A percentile compares a stretch with the other conserved stretches of the same genome.
phyloP scores from a whole-genome alignment of 2,797 vertebrate species.

The Simalia tracyae region DNA sequence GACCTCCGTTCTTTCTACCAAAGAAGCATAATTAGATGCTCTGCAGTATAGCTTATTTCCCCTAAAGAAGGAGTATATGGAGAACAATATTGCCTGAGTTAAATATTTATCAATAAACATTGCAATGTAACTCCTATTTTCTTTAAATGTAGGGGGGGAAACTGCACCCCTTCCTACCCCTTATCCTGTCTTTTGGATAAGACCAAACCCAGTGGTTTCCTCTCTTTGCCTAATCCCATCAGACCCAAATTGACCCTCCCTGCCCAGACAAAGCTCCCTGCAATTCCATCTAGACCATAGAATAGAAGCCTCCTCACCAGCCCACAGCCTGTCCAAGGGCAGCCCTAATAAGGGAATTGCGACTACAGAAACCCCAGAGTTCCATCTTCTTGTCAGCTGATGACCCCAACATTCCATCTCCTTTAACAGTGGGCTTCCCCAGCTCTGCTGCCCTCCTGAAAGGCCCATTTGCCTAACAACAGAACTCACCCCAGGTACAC shows the following conservation, averaged over 20 bases:
- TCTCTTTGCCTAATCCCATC: background rate
- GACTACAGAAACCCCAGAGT: background rate
- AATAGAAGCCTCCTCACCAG: background rate
- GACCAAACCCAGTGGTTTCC: background rate
- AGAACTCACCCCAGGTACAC: too few species aligned
- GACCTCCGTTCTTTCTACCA: background rate
- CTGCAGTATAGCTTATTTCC: background rate
- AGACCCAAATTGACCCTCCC: background rate
- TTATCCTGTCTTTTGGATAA: background rate
- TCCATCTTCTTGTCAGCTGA: too few species aligned
- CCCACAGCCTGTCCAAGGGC: background rate
- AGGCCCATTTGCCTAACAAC: too few species aligned
- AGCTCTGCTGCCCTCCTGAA: too few species aligned
- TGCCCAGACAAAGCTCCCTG: background rate
- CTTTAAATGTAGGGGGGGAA: background rate
- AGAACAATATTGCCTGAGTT: background rate
- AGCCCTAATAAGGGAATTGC: background rate
- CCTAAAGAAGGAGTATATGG: background rate
- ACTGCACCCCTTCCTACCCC: background rate
- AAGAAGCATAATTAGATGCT: background rate
- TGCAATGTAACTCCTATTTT: background rate
- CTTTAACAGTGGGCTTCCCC: too few species aligned
- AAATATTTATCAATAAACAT: background rate
- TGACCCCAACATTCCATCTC: too few species aligned
- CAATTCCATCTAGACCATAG: background rate